Conservation (phyloP, 2,797 vertebrate genomes). For the Parotocinclus haroldoi region DNA sequence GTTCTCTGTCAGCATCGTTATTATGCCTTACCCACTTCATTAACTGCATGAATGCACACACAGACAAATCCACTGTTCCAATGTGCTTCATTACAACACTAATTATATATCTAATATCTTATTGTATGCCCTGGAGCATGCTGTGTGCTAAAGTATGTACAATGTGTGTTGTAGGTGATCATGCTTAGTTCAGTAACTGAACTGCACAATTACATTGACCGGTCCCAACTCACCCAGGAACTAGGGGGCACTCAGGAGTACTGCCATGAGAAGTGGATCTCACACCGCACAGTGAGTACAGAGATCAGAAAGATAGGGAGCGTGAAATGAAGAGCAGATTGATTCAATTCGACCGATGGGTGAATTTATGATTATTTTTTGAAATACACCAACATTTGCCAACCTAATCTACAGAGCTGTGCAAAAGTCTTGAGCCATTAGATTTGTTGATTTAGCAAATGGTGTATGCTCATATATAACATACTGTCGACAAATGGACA, state of each 20-base stretch:
- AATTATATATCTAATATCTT: constrained; percentile 23
- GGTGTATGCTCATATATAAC: no score
- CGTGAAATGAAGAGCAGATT: no score
- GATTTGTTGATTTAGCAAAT: no score
- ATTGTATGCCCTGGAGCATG: not conserved
- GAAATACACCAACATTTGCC: no score
- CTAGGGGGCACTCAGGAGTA: constrained; percentile 93
- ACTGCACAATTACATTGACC: constrained; percentile 90
- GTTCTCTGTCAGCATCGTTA: not conserved
- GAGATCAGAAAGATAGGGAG: no score
- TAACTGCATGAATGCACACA: constrained; percentile 15
- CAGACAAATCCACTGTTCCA: constrained; percentile 12
- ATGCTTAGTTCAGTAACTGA: constrained; percentile 97
- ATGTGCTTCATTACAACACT: constrained; percentile 22
- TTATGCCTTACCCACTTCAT: constrained; percentile 2
- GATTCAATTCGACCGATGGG: no score
- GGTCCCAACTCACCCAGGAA: constrained; percentile 89
- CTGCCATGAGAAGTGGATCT: constrained; percentile 93
- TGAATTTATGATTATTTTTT: no score
- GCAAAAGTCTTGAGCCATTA: no score
- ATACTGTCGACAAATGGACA: no score
- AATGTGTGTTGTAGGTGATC: constrained; percentile 78
- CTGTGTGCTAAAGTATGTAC: not conserved
- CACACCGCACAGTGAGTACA: constrained; percentile 83
- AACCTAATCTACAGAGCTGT: no score